Conservation (phyloP, 2,888 invertebrate species). For the Ryuthela nishihirai region DNA sequence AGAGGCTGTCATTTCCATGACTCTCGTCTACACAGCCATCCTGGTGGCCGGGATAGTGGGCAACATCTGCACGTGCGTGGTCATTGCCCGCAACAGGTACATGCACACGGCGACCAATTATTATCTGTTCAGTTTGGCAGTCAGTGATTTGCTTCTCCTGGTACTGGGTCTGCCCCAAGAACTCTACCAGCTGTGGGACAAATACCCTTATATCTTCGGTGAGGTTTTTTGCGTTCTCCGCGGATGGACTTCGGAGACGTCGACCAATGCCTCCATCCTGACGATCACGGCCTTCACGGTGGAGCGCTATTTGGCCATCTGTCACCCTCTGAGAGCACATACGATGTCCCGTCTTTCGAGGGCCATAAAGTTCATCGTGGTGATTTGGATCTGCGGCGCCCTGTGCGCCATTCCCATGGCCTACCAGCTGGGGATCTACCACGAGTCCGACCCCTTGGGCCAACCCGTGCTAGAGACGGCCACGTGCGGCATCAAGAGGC, state of each 20-base stretch:
- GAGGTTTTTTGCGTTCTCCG: conserved; percentile 72
- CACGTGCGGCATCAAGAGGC: conserved; percentile 54
- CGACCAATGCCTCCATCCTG: conserved; percentile 68
- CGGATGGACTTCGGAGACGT: conserved; percentile 77
- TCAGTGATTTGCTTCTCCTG: conserved; percentile 76
- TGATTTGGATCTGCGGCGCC: conserved; percentile 71
- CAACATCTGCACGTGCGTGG: conserved; percentile 71
- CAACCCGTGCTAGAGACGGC: conserved; percentile 20
- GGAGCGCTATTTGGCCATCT: conserved; percentile 81
- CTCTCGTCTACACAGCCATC: conserved; percentile 65
- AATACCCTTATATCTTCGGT: conserved; percentile 58
- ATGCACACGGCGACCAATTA: conserved; percentile 85
- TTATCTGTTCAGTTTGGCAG: conserved; percentile 73
- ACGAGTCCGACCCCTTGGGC: conserved; percentile 8
- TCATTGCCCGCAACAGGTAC: conserved; percentile 68
- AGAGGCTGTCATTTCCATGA: conserved; percentile 52
- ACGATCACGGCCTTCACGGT: conserved; percentile 81
- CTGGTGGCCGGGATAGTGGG: conserved; percentile 71
- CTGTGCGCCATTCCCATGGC: conserved; percentile 52
- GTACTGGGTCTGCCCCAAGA: conserved; percentile 78
- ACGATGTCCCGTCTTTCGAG: conserved; percentile 58
- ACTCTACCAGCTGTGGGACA: conserved; percentile 55
- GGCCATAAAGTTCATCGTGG: conserved; percentile 71
- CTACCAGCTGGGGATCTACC: conserved; percentile 68
- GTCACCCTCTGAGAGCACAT: conserved; percentile 67